Evolutionary conservation across 1,140 invertebrate genomes (phyloP).

Genomic region (Homalodisca vitripennis): DNA sequence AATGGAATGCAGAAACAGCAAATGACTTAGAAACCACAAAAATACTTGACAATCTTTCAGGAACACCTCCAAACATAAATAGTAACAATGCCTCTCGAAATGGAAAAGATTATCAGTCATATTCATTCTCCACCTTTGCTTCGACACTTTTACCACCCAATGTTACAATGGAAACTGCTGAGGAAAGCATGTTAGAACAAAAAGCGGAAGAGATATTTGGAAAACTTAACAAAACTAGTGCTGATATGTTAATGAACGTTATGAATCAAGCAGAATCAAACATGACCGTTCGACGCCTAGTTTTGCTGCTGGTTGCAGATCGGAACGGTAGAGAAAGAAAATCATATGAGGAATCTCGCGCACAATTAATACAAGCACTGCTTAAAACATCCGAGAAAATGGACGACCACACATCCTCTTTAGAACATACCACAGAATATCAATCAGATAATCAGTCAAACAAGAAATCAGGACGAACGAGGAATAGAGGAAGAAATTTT

Average conservation of each 20-base stretch:
- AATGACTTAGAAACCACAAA: slow-evolving; percentile 19
- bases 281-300: slow-evolving; percentile 67
- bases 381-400: slow-evolving; percentile 54
- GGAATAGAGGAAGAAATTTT: slow-evolving; percentile 8
- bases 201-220: slow-evolving; percentile 69
- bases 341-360: slow-evolving; percentile 61
- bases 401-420: not conserved
- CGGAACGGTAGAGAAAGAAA: slow-evolving; percentile 57
- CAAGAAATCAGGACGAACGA: slow-evolving; percentile 34
- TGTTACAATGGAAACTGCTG: slow-evolving; percentile 39
- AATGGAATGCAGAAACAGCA: slow-evolving; percentile 34
- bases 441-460: slow-evolving; percentile 12
- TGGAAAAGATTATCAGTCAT: too few species aligned
- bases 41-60: too few species aligned
- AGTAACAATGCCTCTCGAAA: too few species aligned
- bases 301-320: slow-evolving; percentile 69
- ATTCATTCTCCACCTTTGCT: slow-evolving; percentile 21
- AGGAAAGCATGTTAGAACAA: slow-evolving; percentile 48
- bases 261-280: slow-evolving; percentile 79
- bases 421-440: slow-evolving; percentile 9
- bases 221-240: slow-evolving; percentile 69
- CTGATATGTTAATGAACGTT: slow-evolving; percentile 69
- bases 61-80: too few species aligned
- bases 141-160: slow-evolving; percentile 19
- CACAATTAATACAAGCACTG: slow-evolving; percentile 63